Base-by-base conservation (phyloP, 2,797 vertebrate species). In the Ispidina picta region DNA sequence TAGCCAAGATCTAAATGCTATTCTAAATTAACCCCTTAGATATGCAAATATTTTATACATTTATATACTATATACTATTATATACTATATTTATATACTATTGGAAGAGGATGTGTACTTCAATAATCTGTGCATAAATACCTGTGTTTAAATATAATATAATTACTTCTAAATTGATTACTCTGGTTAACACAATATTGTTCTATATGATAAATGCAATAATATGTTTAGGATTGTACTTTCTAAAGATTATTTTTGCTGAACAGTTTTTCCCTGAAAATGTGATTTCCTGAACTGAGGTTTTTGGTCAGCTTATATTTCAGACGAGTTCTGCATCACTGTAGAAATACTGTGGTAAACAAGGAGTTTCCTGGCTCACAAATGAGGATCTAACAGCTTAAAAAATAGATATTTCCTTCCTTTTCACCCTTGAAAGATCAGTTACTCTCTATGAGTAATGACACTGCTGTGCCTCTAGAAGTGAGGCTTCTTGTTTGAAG, bases 391-490 rank as follows among this genome's bases (percentile, higher is more conserved):
- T 83, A 71, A 48, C 54, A 46, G 44, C 68, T 81, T 89, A 63
- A 93, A 88, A 86, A 83, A 77, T 44, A 93, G 60, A 58, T 83
- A 71, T 76, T n/a, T 58, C 44, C 56, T 81, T 92, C 23, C 37
- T 63, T 82, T 83, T 91, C 63, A 91, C 60, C 63, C 35, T 66
- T 82, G 81, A 92, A 92, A 83, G 46, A 77, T 70, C 64, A 74
- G 15, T 73, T 88, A 35, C 25, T 89, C 63, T 86, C 62, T 91
- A 72, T 69, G 44, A 19, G 8, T 49, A 91, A 85, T 69, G 51
- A 52, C 48, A 92, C 58, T 86, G 46, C 66, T 94, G 22, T 86
- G 58, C 77, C 76, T 91, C 78, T 91, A 87, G 94, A 92, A 70
- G 72, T 92, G 54, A 89, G 12, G 44, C 6, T 90, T 89, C 46